A percentile compares a stretch with the other conserved stretches of the same genome.
phyloP scores from a whole-genome alignment of 2,888 invertebrate species.

The Flabesymbios commensalis region DNA sequence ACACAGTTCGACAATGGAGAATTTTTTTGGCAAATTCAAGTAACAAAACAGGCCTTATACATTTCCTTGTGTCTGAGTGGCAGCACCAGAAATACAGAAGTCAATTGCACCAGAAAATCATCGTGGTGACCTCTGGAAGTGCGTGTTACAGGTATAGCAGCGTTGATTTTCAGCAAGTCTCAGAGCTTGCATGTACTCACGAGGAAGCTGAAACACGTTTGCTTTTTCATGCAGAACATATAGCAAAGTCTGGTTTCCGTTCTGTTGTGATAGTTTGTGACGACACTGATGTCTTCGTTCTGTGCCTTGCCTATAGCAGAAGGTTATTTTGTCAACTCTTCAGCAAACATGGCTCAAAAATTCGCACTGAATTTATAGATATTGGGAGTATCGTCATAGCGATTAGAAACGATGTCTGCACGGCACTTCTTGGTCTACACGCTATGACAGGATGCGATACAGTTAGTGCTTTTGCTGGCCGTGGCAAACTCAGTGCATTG shows the following conservation, averaged over 20 bases:
- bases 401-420: constrained; percentile 18
- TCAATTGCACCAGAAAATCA: not conserved
- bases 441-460: constrained; percentile 31
- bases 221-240: not conserved
- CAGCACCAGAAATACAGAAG: not conserved
- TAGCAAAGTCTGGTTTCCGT: not conserved
- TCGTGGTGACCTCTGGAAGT: not conserved
- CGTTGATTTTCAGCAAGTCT: not conserved
- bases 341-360: not conserved
- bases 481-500: constrained; percentile 23
- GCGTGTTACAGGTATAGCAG: not conserved
- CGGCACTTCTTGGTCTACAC: constrained; percentile 30
- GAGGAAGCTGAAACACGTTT: constrained; percentile 2
- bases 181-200: not conserved
- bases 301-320: not conserved
- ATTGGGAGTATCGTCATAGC: too few species aligned
- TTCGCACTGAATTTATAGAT: not conserved
- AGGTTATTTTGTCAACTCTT: not conserved
- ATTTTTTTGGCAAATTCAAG: not conserved
- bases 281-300: not conserved
- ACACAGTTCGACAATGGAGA: constrained; percentile 9
- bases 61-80: not conserved
- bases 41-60: not conserved
- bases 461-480: constrained; percentile 28
- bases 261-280: not conserved